Evolutionary conservation across 2,888 invertebrate genomes (phyloP).

Genomic region (Idaea biselata): DNA sequence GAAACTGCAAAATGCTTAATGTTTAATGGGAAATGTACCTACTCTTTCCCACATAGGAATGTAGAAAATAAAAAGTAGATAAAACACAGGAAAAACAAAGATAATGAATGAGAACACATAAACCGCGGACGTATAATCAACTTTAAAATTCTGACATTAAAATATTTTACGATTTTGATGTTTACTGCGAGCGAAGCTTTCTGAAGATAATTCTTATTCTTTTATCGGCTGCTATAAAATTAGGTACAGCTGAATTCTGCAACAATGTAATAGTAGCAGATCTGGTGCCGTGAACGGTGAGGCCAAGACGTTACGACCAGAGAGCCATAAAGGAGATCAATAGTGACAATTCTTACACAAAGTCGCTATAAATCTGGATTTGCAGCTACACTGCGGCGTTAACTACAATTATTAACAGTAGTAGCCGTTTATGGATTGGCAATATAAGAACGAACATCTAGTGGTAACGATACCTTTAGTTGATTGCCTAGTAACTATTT

Average conservation of each 20-base stretch:
- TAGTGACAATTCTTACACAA: constrained; percentile 41
- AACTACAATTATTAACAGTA: not conserved
- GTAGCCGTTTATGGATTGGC: not conserved
- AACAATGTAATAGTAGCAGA: constrained; percentile 23
- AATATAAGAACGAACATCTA: not conserved
- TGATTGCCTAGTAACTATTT: not conserved
- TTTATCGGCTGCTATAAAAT: constrained; percentile 29
- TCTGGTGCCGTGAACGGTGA: constrained; percentile 25
- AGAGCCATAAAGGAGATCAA: constrained; percentile 47
- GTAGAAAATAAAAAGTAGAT: no score
- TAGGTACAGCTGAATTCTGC: constrained; percentile 24
- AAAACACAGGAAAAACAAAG: not conserved
- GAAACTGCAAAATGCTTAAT: not conserved
- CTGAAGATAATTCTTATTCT: constrained; percentile 15
- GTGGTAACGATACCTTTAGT: not conserved
- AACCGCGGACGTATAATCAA: constrained; percentile 24
- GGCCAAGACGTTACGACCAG: constrained; percentile 31
- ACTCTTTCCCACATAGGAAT: no score
- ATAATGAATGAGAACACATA: not conserved
- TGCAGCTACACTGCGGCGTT: not conserved
- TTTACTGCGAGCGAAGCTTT: constrained; percentile 16
- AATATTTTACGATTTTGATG: constrained; percentile 21
- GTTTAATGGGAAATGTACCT: no score
- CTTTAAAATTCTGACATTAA: constrained; percentile 10
- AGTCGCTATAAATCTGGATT: constrained; percentile 39